Percentiles rank a stretch among this genome's conserved stretches.
phyloP scores from a whole-genome alignment of 2,888 invertebrate genomes.

The Andrena marginata region DNA sequence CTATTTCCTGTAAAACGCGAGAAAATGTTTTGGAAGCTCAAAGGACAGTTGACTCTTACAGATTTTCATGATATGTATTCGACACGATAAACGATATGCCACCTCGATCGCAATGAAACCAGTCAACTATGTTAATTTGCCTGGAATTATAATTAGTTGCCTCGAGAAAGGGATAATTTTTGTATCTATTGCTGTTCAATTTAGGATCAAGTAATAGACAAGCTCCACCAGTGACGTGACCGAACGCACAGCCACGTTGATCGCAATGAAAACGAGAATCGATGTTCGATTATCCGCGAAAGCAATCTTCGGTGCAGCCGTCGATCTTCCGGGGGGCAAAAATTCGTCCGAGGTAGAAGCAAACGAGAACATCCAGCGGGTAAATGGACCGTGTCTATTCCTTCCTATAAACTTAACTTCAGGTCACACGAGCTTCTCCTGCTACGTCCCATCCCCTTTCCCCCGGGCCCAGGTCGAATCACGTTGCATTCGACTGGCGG shows the following conservation, averaged over 20 bases:
- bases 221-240: not conserved
- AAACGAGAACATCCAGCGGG: slow-evolving; percentile 57
- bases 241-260: not conserved
- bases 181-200: not conserved
- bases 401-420: slow-evolving; percentile 70
- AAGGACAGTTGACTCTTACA: no score
- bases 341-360: slow-evolving; percentile 8
- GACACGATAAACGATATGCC: no score
- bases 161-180: not conserved
- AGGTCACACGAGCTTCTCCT: slow-evolving; percentile 66
- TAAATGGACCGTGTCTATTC: slow-evolving; percentile 63
- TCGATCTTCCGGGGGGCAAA: slow-evolving; percentile 29
- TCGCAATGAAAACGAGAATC: slow-evolving; percentile 11
- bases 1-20: no score
- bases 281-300: slow-evolving; percentile 27
- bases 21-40: no score
- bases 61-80: no score
- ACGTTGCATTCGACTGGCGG: slow-evolving; percentile 52
- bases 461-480: slow-evolving; percentile 30
- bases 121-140: no score
- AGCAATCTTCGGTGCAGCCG: not conserved
- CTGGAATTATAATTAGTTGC: not conserved
- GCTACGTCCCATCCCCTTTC: slow-evolving; percentile 4
- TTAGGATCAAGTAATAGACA: not conserved
- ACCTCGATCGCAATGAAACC: no score